Evolutionary conservation across 2,113 vertebrate genomes (phyloP).

Genomic region (Recurvirostra avosetta): DNA sequence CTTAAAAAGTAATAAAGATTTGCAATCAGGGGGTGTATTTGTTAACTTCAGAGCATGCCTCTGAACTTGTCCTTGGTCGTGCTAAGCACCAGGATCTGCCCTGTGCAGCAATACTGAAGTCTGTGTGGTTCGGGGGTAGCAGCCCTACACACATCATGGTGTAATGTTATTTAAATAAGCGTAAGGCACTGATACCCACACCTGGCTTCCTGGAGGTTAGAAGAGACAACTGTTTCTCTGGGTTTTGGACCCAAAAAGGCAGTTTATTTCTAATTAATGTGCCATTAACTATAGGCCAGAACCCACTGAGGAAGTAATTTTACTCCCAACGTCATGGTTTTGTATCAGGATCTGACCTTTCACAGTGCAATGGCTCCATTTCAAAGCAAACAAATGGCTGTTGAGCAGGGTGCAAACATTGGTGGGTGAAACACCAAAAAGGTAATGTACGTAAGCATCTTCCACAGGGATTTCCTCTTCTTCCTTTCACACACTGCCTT

Average conservation of each 20-base stretch:
- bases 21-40: not conserved
- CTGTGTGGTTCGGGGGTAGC: not conserved
- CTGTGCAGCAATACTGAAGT: not conserved
- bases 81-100: not conserved
- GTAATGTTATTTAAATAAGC: not conserved
- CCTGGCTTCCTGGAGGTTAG: not conserved
- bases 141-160: not conserved
- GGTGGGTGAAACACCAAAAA: not conserved
- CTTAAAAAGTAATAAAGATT: slow-evolving; percentile 67
- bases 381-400: not conserved
- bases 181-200: not conserved
- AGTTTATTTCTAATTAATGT: not conserved
- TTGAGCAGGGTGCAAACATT: not conserved
- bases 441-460: not conserved
- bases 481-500: not conserved
- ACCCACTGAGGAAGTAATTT: not conserved
- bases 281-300: not conserved
- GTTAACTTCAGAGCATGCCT: slow-evolving; percentile 39
- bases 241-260: not conserved
- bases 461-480: not conserved
- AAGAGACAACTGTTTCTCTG: not conserved
- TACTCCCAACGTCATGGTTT: not conserved
- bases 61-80: slow-evolving; percentile 10
- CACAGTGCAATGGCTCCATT: not conserved
- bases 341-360: not conserved